Evolutionary conservation across 2,113 vertebrate genomes (phyloP), one percentile per base, ranked within the genome.

Genomic region (Hiodon tergisus): DNA sequence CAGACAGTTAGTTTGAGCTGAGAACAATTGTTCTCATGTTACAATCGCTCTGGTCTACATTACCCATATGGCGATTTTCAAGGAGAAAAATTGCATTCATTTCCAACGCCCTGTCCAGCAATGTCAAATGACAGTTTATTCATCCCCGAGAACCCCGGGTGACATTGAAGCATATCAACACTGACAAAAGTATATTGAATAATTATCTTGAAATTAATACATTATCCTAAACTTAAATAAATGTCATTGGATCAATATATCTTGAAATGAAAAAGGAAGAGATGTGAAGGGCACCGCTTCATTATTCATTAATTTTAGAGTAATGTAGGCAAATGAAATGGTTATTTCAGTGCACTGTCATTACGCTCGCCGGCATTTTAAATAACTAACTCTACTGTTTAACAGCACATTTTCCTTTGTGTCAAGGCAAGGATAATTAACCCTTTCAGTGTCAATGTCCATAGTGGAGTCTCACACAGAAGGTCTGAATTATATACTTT

Each of bases 161-260:
- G 92, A 95, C 92, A 90, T 94, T 94, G 94, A 96, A 94, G 90
- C 93, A 88, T 91, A 97, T 96, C 93, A 95, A 95, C 94, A 95
- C 91, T 95, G 93, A 96, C 94, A 96, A 96, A 97, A 94, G 91
- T 96, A 93, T 95, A 96, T 94, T 96, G 94, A 95, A 95, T 94
- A 95, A 95, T 97, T 95, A 96, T 95, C 93, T 94, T 88, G 90
- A 93, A 94, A 96, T 95, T 95, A 96, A 95, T 94, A 94, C 93
- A 94, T 95, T 95, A 95, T 93, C 90, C 93, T 90, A 91, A 94
- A 95, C 93, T 93, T 93, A 95, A 94, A 94, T 93, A 94, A 95
- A 95, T 94, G 95, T 95, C 94, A 95, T 93, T 90, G 87, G 92
- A 93, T 95, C 93, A 93, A 94, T 92, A 94, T 93, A 92, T 94